phyloP scores from a whole-genome alignment of 64 coral and sea anemone genomes.

The Dendrophyllia cribrosa region DNA sequence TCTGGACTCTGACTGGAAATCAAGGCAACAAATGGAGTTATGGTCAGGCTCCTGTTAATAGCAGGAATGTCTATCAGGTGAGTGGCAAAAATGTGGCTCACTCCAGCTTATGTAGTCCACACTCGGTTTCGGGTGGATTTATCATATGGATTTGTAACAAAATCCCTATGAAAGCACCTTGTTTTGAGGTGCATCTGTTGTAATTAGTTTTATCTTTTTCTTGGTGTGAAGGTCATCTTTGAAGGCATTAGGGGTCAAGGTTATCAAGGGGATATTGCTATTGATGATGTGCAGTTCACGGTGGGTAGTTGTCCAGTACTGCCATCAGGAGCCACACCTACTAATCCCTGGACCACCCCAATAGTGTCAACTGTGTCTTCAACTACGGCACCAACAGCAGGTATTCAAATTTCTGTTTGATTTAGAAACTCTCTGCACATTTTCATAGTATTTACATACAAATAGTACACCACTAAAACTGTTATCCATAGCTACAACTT shows the following conservation, averaged over 20 bases:
- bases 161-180: too few relatives aligned
- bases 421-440: too few relatives aligned
- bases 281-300: conserved; percentile 77
- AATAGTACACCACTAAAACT: too few relatives aligned
- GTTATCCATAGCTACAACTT: too few relatives aligned
- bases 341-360: conserved; percentile 63
- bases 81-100: neutral
- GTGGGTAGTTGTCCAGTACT: conserved; percentile 66
- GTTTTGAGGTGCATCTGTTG: too few relatives aligned
- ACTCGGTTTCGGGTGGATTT: too few relatives aligned
- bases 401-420: neutral
- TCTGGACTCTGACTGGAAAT: conserved; percentile 48
- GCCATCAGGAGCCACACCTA: conserved; percentile 40
- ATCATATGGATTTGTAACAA: too few relatives aligned
- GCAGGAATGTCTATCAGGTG: conserved; percentile 70
- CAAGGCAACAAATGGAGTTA: conserved; percentile 66
- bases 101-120: too few relatives aligned
- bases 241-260: conserved; percentile 64
- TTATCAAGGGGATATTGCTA: conserved; percentile 65
- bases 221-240: conserved; percentile 64
- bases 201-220: neutral
- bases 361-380: neutral
- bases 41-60: conserved; percentile 85
- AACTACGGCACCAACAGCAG: conserved; percentile 32
- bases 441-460: too few relatives aligned